Conservation (phyloP, 92 coral and sea anemone species). For the Heliopora coerulea region DNA sequence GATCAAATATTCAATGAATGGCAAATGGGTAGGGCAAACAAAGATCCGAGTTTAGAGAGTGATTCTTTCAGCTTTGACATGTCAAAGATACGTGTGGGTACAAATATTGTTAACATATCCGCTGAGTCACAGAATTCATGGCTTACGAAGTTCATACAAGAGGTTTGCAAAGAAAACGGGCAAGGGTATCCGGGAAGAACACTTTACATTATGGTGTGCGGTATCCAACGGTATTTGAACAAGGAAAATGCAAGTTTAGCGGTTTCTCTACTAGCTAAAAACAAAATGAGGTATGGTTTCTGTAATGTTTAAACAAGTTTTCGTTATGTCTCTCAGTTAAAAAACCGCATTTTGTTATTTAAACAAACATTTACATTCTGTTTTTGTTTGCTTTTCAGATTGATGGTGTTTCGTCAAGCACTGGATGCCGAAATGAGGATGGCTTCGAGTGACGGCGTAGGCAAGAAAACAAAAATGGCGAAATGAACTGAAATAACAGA, state of each 20-base stretch:
- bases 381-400: slow-evolving; percentile 5
- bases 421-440: slow-evolving; percentile 45
- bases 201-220: slow-evolving; percentile 46
- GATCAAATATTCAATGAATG: background rate
- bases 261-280: background rate
- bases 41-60: slow-evolving; percentile 50
- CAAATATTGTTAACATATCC: slow-evolving; percentile 16
- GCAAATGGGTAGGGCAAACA: too few species aligned
- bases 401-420: slow-evolving; percentile 32
- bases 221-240: slow-evolving; percentile 39
- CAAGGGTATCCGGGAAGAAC: slow-evolving; percentile 58
- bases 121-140: slow-evolving; percentile 23
- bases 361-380: background rate
- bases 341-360: background rate
- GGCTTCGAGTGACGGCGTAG: slow-evolving; percentile 28
- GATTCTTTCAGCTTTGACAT: slow-evolving; percentile 42
- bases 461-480: slow-evolving; percentile 29
- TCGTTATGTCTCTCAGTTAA: background rate
- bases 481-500: slow-evolving; percentile 16
- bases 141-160: slow-evolving; percentile 37
- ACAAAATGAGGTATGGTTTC: slow-evolving; percentile 24
- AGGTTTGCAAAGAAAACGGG: slow-evolving; percentile 48
- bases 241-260: slow-evolving; percentile 25
- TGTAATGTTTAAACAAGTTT: background rate
- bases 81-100: slow-evolving; percentile 42